These are phyloP conservation scores for Miniopterus natalensis DNA, from an alignment of 2,113 vertebrate species.

Conservation along the genomic window DNA sequence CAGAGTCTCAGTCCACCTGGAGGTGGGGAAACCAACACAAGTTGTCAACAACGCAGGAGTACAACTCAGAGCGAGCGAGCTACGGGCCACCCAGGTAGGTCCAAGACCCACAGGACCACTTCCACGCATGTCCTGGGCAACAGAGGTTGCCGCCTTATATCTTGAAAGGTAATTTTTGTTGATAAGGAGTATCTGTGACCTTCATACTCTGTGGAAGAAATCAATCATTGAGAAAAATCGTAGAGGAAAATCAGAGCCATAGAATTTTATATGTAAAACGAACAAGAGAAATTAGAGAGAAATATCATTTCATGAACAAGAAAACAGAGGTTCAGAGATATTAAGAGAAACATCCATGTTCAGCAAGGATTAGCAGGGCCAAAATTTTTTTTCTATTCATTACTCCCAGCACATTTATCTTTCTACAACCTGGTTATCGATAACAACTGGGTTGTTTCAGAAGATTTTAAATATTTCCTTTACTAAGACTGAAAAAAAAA, in stretches of 20 bases:
- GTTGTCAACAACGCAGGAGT: not conserved
- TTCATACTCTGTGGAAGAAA: not conserved
- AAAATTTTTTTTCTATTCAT: not conserved
- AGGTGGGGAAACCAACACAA: not conserved
- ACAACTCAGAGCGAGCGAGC: not conserved
- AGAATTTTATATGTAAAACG: not conserved
- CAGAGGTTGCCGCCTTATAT: not conserved
- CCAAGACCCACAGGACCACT: not conserved
- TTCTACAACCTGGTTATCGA: not conserved
- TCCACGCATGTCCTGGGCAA: not conserved
- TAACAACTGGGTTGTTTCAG: not conserved
- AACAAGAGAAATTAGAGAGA: not conserved
- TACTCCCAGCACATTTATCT: not conserved
- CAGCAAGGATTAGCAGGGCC: not conserved
- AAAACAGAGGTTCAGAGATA: not conserved
- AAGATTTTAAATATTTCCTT: constrained; percentile 52
- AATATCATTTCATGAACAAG: constrained; percentile 10
- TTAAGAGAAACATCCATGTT: not conserved
- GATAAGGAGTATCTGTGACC: not conserved
- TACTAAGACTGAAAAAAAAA: not conserved
- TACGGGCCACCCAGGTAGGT: not conserved
- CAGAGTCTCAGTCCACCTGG: not conserved
- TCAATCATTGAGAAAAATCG: not conserved
- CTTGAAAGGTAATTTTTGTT: not conserved
- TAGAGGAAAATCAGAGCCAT: constrained; percentile 8